Base-by-base conservation (phyloP, 2,113 vertebrate species). In the Rhynchopsitta pachyrhyncha region DNA sequence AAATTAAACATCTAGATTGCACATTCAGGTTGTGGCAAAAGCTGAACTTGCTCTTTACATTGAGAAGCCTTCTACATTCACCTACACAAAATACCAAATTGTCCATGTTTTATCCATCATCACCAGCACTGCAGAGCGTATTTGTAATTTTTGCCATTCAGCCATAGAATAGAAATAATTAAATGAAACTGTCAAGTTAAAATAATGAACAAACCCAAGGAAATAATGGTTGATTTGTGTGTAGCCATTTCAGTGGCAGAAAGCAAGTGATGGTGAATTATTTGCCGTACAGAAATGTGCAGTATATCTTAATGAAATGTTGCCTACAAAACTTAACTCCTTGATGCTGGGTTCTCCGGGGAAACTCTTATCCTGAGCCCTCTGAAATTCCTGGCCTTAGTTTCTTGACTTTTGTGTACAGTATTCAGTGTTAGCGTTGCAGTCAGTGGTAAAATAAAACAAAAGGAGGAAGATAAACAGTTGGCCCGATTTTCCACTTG, bases 11-110 rank as follows among this genome's bases (percentile, higher is more conserved):
- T 77, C 70, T 60, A 12, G 2, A 76, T 77, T 76, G 81, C 86
- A 77, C 83, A 77, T 42, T 92, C 88, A 85, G 89, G 69, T 62
- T 96, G 78, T 91, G n/a, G 67, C 73, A 96, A 93, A 85, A 93
- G 92, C 92, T 96, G 88, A 96, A 80, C 62, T 89, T 91, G 91
- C 91, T 85, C 13, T 95, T 87, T 86, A 62, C 2, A 1, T 28
- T 55, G 28, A 76, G 52, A 73, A 23, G 37, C 79, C 63, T 77
- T 92, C 93, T 86, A 24, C 69, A 84, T 88, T 94, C 80, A 73
- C 47, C 41, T 83, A 71, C 70, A 74, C 62, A 86, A 88, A 88
- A 60, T 9, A 78, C 14, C 52, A 74, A 71, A 68, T 29, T 2
- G 14, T 60, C 71, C 47, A 2, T 4, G 4, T 86, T 82, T 70